phyloP scores from a whole-genome alignment of 2,888 invertebrate species.

The Eupithecia subumbrata region DNA sequence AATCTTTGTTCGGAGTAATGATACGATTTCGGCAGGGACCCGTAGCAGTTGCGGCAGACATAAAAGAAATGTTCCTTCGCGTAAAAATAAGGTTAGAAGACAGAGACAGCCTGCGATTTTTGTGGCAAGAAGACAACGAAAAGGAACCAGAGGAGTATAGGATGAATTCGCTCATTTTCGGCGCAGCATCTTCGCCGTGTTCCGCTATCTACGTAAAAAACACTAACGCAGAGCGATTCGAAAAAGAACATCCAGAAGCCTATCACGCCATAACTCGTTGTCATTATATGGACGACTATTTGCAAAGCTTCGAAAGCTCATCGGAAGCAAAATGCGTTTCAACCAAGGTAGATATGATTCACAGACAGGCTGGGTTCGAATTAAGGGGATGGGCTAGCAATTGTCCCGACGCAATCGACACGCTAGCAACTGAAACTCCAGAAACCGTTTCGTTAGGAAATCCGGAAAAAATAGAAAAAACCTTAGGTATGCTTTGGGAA shows the following conservation, averaged over 20 bases:
- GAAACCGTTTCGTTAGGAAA: background rate
- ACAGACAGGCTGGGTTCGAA: background rate
- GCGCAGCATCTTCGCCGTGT: constrained; percentile 36
- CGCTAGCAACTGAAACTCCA: rapidly evolving
- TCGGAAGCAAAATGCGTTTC: background rate
- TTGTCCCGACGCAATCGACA: background rate
- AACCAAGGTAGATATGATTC: background rate
- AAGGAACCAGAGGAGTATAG: constrained; percentile 18
- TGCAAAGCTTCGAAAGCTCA: constrained; percentile 11
- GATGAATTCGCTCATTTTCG: constrained; percentile 39
- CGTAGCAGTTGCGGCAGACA: constrained; percentile 25
- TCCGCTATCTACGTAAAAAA: constrained; percentile 31
- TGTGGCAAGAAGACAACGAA: constrained; percentile 28
- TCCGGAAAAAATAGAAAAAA: background rate
- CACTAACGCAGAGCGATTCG: constrained; percentile 13
- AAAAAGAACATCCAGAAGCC: constrained; percentile 30
- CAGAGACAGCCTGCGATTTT: constrained; percentile 21
- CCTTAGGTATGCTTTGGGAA: background rate
- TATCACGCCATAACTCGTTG: background rate
- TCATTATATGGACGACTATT: constrained; percentile 32
- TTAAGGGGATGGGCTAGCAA: background rate
- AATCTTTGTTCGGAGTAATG: constrained; percentile 46
- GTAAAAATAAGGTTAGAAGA: constrained; percentile 21
- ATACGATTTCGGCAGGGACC: constrained; percentile 45
- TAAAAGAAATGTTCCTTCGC: constrained; percentile 32